Evolutionary conservation across 2,888 invertebrate species (phyloP).

Genomic region (Drosophila siamana): DNA sequence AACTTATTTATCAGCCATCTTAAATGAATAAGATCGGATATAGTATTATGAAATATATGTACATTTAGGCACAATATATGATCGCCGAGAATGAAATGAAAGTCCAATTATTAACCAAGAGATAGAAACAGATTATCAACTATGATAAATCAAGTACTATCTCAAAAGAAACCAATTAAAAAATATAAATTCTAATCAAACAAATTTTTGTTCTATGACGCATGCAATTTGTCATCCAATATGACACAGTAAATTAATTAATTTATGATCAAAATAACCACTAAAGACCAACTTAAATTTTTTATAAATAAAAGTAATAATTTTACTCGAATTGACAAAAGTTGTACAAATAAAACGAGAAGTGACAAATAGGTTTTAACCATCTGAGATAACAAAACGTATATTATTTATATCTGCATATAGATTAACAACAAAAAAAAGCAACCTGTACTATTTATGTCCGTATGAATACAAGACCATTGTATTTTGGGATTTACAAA

Average conservation of each 20-base stretch:
- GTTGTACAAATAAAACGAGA: constrained; percentile 12
- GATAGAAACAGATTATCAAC: neutral
- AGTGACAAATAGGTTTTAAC: constrained; percentile 45
- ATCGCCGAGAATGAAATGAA: neutral
- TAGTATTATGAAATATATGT: neutral
- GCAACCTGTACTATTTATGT: neutral
- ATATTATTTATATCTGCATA: constrained; percentile 10
- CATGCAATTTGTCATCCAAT: no score
- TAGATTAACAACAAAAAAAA: constrained; percentile 8
- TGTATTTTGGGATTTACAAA: constrained; percentile 45
- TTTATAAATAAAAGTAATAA: neutral
- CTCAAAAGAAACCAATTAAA: neutral
- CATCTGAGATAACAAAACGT: constrained; percentile 19
- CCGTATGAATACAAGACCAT: neutral
- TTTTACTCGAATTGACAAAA: constrained; percentile 23
- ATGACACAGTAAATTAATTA: no score
- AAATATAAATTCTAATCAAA: neutral
- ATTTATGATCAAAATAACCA: constrained; percentile 10
- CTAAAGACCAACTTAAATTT: neutral
- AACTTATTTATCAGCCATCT: neutral
- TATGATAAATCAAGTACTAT: neutral
- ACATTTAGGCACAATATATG: neutral
- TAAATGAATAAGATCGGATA: neutral
- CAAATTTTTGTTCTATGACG: neutral
- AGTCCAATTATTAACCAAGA: neutral